phyloP scores from a whole-genome alignment of 2,113 vertebrate species.

The Corythaixoides concolor region DNA sequence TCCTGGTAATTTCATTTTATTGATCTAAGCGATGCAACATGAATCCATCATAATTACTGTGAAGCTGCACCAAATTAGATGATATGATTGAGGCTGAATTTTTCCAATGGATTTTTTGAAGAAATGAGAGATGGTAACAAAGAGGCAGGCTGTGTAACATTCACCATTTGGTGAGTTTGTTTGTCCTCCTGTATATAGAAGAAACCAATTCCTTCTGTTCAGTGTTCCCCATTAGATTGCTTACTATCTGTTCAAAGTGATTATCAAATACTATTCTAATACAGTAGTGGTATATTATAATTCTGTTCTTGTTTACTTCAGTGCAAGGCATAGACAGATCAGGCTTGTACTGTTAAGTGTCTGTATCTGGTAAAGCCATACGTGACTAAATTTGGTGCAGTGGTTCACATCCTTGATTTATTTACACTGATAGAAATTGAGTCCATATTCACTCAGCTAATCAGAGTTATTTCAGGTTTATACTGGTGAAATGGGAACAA shows the following conservation, averaged over 20 bases:
- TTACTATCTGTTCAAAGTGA: neutral
- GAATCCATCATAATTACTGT: neutral
- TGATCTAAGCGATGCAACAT: neutral
- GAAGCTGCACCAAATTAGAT: neutral
- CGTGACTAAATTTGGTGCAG: neutral
- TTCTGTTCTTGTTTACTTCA: neutral
- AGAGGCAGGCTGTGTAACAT: neutral
- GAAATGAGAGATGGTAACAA: neutral
- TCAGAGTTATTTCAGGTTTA: neutral
- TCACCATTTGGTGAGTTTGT: neutral
- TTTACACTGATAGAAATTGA: neutral
- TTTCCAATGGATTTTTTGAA: neutral
- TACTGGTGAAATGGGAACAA: neutral
- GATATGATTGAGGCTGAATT: neutral
- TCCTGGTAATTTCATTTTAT: slow-evolving; percentile 10
- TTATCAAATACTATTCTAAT: neutral
- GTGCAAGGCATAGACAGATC: neutral
- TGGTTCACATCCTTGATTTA: neutral
- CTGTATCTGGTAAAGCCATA: neutral
- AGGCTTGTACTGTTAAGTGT: neutral
- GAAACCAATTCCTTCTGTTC: neutral
- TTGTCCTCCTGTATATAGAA: neutral
- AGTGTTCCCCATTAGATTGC: neutral
- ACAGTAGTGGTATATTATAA: neutral
- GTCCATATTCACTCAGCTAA: neutral